Evolutionary conservation across 2,888 invertebrate species (phyloP), one percentile per base, ranked within the genome.

Genomic region (Agelastica alni): DNA sequence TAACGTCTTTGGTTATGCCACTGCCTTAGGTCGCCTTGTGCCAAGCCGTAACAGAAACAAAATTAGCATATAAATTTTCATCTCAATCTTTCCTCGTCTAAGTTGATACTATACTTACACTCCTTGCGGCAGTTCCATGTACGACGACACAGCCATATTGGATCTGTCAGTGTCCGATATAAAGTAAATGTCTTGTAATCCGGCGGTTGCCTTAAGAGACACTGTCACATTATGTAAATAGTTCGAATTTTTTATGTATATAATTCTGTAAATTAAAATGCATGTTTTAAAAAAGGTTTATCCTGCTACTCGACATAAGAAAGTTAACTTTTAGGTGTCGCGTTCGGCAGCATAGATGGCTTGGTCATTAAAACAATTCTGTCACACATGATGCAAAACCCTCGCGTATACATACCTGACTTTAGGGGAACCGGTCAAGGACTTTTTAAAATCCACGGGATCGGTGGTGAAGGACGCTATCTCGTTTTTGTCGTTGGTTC

Each of bases 371-470:
- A n/a, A n/a, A n/a, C n/a, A n/a, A n/a, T n/a, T n/a, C n/a, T n/a
- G n/a, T n/a, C n/a, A n/a, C n/a, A n/a, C n/a, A n/a, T n/a, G n/a
- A n/a, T n/a, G n/a, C n/a, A n/a, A n/a, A n/a, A n/a, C n/a, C n/a
- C n/a, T n/a, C n/a, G n/a, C n/a, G n/a, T n/a, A n/a, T n/a, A 7
- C 14, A 9, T 74, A 85, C 85, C 85, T 83, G 1, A 86, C 66
- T 69, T 83, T 81, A 1, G 86, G 84, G 61, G 82, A 83, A 20
- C 85, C 86, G 41, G 80, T 83, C 39, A 83, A 66, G 1, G 85
- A 83, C 68, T 84, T 85, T 30, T 75, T 69, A 61, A 83, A 83
- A 28, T 82, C 79, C 49, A 82, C 82, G 0, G 83, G 80, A 64
- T 84, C 83, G 68, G 82, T 81, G 36, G 77, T 76, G 60, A 81